Conservation (phyloP, 2,113 vertebrate genomes). For the Ursus arctos region DNA sequence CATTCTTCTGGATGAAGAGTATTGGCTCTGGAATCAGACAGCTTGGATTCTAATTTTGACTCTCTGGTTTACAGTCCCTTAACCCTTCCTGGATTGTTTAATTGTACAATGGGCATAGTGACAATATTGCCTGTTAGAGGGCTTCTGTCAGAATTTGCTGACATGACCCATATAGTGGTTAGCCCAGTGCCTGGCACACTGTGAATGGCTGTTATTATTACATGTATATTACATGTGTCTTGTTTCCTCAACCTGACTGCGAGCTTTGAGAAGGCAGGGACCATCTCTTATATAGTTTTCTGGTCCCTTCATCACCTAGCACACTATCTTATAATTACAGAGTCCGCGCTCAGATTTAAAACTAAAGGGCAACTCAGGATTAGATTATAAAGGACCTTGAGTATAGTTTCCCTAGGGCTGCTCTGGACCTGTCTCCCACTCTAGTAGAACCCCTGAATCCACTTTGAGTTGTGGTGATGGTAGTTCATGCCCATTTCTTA, state of each 20-base stretch:
- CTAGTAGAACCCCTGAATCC: neutral
- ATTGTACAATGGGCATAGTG: neutral
- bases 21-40: neutral
- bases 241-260: neutral
- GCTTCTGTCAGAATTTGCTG: neutral
- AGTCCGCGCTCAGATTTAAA: conserved; percentile 9
- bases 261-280: neutral
- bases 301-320: neutral
- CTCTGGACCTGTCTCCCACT: neutral
- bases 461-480: neutral
- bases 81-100: neutral
- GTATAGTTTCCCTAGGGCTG: neutral
- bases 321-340: neutral
- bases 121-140: neutral
- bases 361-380: neutral
- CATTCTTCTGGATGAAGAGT: neutral
- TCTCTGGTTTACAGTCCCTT: neutral
- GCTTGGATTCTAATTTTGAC: neutral
- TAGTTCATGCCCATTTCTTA: neutral
- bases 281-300: neutral
- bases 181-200: neutral
- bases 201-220: neutral
- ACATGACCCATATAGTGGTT: neutral
- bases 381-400: conserved; percentile 42
- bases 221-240: neutral